Evolutionary conservation across 1,140 invertebrate genomes (phyloP).

Genomic region (Drosophila nigrodunni): DNA sequence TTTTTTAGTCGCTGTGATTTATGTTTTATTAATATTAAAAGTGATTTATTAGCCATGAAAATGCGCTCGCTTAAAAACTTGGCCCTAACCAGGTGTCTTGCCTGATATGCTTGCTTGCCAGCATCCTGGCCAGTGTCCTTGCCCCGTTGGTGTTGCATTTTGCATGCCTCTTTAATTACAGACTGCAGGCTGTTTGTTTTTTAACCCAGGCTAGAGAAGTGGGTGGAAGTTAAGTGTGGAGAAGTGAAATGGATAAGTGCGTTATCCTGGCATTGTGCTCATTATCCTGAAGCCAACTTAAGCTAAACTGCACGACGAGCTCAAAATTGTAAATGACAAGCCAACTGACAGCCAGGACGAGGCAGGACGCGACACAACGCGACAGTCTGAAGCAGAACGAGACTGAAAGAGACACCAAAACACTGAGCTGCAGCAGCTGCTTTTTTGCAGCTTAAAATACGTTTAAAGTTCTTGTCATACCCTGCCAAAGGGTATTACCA

Average conservation of each 20-base stretch:
- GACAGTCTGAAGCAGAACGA: slow-evolving; percentile 6
- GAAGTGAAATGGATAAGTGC: background rate
- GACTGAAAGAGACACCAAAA: background rate
- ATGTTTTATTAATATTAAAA: slow-evolving; percentile 84
- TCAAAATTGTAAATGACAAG: slow-evolving; percentile 82
- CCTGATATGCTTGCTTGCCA: slow-evolving; percentile 19
- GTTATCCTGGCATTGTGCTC: slow-evolving; percentile 47
- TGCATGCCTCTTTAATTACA: slow-evolving; percentile 73
- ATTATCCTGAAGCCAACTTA: slow-evolving; percentile 72
- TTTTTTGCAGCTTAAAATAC: slow-evolving; percentile 35
- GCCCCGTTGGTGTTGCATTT: slow-evolving; percentile 24
- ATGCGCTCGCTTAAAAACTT: slow-evolving; percentile 39
- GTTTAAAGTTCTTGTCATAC: slow-evolving; percentile 10
- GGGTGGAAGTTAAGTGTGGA: too few species aligned
- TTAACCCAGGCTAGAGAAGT: background rate
- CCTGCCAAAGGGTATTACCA: too few species aligned
- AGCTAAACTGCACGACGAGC: slow-evolving; percentile 80
- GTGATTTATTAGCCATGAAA: slow-evolving; percentile 83
- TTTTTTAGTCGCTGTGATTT: slow-evolving; percentile 71
- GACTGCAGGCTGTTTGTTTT: slow-evolving; percentile 10
- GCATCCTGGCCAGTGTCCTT: slow-evolving; percentile 7
- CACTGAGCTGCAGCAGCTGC: slow-evolving; percentile 23
- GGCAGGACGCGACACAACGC: background rate
- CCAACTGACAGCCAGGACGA: slow-evolving; percentile 60
- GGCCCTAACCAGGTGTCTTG: slow-evolving; percentile 15